A percentile compares a stretch with the other conserved stretches of the same genome.
These are phyloP conservation scores for Piezodorus guildinii DNA, from an alignment of 1,140 invertebrate species.

Conservation along the genomic window DNA sequence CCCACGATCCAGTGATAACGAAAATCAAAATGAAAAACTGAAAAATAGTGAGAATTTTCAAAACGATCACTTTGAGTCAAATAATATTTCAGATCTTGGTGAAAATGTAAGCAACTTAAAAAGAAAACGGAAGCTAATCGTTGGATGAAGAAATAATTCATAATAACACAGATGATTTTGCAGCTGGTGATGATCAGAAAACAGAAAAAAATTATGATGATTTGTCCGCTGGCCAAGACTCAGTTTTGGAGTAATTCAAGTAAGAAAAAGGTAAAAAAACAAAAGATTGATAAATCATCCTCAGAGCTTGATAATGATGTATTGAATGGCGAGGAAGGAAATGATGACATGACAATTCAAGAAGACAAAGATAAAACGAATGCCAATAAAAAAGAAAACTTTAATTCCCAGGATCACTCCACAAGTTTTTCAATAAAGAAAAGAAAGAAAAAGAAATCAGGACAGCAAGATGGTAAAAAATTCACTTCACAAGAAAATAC, in stretches of 20 bases:
- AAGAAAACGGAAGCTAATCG: no score
- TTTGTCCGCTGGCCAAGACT: constrained; percentile 18
- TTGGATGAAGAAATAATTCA: no score
- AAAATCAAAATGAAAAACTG: no score
- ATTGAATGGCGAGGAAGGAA: constrained; percentile 25
- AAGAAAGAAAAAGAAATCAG: constrained; percentile 20
- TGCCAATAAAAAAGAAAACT: no score
- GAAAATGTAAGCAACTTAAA: no score
- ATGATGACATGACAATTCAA: constrained; percentile 7
- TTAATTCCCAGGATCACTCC: not conserved
- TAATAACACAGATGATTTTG: no score
- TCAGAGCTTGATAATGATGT: no score
- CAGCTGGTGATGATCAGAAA: no score
- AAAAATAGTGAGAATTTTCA: no score
- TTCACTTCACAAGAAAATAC: constrained; percentile 16
- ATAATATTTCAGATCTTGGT: no score
- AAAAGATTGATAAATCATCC: constrained; percentile 22
- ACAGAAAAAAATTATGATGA: constrained; percentile 9
- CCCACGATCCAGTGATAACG: no score
- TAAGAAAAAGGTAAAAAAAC: constrained; percentile 25
- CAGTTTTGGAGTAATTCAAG: constrained; percentile 25
- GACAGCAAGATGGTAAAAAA: constrained; percentile 12
- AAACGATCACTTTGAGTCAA: no score
- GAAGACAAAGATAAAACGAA: not conserved
- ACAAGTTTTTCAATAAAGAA: not conserved